A percentile compares a stretch with the other conserved stretches of the same genome.
Conservation (phyloP, 2,797 vertebrate genomes). For the Trachurus trachurus region DNA sequence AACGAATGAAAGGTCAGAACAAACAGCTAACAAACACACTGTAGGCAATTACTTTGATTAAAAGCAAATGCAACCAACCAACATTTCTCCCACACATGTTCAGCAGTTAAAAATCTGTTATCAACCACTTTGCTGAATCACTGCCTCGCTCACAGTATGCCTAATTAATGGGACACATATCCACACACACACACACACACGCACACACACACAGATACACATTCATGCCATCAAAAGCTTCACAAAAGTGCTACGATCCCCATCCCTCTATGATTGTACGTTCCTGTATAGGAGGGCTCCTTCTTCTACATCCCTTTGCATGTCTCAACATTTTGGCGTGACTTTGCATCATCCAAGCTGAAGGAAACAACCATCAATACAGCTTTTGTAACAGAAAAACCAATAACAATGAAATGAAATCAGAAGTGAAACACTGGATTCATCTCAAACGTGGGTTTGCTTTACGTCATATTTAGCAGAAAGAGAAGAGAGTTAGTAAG, state of each 20-base stretch:
- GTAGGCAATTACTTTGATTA: constrained; percentile 39
- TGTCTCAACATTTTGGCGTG: constrained; percentile 68
- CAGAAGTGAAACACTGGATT: constrained; percentile 64
- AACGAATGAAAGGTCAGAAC: constrained; percentile 37
- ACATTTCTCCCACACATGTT: constrained; percentile 48
- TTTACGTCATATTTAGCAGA: constrained; percentile 60
- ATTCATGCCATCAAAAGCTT: constrained; percentile 71
- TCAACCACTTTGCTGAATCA: constrained; percentile 51
- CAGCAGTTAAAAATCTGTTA: constrained; percentile 52
- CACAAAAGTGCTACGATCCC: constrained; percentile 80
- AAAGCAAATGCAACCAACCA: constrained; percentile 43
- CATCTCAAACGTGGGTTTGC: constrained; percentile 53
- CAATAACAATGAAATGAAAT: constrained; percentile 50
- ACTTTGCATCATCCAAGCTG: constrained; percentile 70
- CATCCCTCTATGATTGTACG: constrained; percentile 81
- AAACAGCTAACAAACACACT: constrained; percentile 35
- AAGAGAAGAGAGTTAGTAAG: constrained; percentile 51
- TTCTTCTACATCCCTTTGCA: constrained; percentile 53
- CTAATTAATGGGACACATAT: constrained; percentile 19
- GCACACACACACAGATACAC: constrained; percentile 45
- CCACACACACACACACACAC: constrained; percentile 41
- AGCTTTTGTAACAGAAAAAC: constrained; percentile 57
- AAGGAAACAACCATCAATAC: constrained; percentile 59
- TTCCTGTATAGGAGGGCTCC: constrained; percentile 61
- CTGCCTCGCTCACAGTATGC: constrained; percentile 61